Percentiles rank a stretch among this genome's conserved stretches.
Evolutionary conservation across 2,888 invertebrate species (phyloP).

Genomic region (Dorcus hopei): DNA sequence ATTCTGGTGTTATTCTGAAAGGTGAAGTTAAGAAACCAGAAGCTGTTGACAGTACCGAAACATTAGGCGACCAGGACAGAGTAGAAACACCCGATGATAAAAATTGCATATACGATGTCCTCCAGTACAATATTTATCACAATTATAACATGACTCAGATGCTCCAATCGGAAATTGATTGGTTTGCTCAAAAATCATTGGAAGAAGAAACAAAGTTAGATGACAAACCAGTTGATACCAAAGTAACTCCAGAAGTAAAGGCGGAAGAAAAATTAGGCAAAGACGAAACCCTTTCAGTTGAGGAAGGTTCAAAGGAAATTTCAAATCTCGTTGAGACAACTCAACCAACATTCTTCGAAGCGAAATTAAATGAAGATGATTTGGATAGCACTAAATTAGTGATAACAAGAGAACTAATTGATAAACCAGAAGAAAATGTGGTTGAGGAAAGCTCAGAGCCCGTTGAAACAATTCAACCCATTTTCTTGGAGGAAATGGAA

Average conservation of each 20-base stretch:
- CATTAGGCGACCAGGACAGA: not conserved
- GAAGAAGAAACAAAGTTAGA: not conserved
- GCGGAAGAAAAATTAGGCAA: too few species aligned
- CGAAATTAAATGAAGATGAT: too few species aligned
- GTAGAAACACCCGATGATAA: not conserved
- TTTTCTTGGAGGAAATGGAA: too few species aligned
- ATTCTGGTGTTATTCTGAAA: not conserved
- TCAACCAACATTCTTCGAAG: too few species aligned
- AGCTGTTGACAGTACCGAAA: not conserved
- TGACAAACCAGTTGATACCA: not conserved
- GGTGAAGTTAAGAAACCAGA: not conserved
- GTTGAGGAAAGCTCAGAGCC: too few species aligned
- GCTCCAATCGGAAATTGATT: conserved; percentile 14
- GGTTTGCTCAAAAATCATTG: conserved; percentile 9
- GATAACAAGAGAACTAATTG: not conserved
- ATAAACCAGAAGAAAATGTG: not conserved
- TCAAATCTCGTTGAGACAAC: not conserved
- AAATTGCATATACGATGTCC: conserved; percentile 11
- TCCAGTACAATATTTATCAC: conserved; percentile 12
- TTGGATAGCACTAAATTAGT: too few species aligned
- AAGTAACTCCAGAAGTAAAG: not conserved
- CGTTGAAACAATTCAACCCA: too few species aligned
- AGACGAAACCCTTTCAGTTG: not conserved
- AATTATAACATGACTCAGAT: conserved; percentile 9
- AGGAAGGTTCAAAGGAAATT: not conserved